Percentiles rank a stretch among this genome's conserved stretches.
Evolutionary conservation across 2,888 invertebrate species (phyloP).

Genomic region (Eristalinus sepulchralis): DNA sequence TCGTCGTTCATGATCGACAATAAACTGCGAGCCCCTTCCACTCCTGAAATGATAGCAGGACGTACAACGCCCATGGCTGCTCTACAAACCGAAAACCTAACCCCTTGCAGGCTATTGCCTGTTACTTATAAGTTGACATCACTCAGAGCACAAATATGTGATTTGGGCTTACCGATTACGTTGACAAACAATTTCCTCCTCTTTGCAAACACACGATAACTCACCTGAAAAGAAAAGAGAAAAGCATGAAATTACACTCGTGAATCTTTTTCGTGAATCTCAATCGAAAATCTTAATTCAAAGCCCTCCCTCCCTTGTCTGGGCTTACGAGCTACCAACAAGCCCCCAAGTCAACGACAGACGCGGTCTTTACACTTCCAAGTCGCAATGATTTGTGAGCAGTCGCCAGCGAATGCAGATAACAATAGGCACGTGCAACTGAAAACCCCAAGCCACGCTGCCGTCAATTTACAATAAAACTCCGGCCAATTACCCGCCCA

Average conservation of each 20-base stretch:
- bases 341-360: not conserved
- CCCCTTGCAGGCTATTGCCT: too few species aligned
- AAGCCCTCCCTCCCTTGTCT: not conserved
- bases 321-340: not conserved
- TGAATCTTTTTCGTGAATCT: not conserved
- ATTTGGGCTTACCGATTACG: not conserved
- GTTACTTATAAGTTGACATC: too few species aligned
- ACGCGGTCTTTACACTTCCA: not conserved
- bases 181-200: not conserved
- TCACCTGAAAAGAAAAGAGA: slow-evolving; percentile 43
- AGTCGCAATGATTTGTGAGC: not conserved
- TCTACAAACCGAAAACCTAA: too few species aligned
- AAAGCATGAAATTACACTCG: not conserved
- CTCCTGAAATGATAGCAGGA: too few species aligned
- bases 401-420: not conserved
- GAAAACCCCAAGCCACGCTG: slow-evolving; percentile 2
- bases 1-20: too few species aligned
- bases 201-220: not conserved
- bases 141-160: too few species aligned
- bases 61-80: too few species aligned
- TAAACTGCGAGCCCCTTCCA: too few species aligned
- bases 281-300: not conserved
- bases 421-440: slow-evolving; percentile 64
- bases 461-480: slow-evolving; percentile 40
- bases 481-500: slow-evolving; percentile 41